A percentile compares a stretch with the other conserved stretches of the same genome.
These are phyloP conservation scores for Apamea crenata DNA, from an alignment of 2,888 invertebrate genomes.

Conservation along the genomic window DNA sequence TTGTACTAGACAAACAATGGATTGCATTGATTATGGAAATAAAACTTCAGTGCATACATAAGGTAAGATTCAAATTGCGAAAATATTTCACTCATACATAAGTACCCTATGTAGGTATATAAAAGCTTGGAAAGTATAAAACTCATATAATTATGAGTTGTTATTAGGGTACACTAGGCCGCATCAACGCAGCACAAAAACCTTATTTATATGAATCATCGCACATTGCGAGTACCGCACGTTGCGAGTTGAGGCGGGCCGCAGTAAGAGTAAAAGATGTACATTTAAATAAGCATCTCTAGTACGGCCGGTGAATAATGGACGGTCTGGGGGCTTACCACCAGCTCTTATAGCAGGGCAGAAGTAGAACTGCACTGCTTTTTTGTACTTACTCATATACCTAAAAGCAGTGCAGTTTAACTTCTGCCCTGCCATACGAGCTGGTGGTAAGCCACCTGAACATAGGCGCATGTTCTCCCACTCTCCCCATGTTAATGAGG, in stretches of 20 bases:
- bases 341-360: no score
- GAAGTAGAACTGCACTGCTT: no score
- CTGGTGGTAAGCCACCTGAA: not conserved
- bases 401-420: no score
- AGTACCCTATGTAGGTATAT: slow-evolving; percentile 27
- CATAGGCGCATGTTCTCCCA: not conserved
- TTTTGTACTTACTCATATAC: no score
- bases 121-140: slow-evolving; percentile 46
- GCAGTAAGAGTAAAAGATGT: not conserved
- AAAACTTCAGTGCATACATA: slow-evolving; percentile 23
- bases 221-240: slow-evolving; percentile 17
- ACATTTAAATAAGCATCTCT: not conserved
- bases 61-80: slow-evolving; percentile 30
- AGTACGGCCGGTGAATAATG: no score
- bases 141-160: slow-evolving; percentile 29
- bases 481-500: not conserved
- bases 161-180: slow-evolving; percentile 18
- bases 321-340: no score
- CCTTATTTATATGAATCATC: slow-evolving; percentile 24
- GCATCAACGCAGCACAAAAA: slow-evolving; percentile 35
- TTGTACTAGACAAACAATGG: slow-evolving; percentile 52
- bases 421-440: no score
- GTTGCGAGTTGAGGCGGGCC: not conserved
- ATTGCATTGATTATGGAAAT: slow-evolving; percentile 35
- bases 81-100: slow-evolving; percentile 42